A percentile compares a stretch with the other conserved stretches of the same genome.
Conservation (phyloP, 2,888 invertebrate genomes). For the Podabrus alpinus region DNA sequence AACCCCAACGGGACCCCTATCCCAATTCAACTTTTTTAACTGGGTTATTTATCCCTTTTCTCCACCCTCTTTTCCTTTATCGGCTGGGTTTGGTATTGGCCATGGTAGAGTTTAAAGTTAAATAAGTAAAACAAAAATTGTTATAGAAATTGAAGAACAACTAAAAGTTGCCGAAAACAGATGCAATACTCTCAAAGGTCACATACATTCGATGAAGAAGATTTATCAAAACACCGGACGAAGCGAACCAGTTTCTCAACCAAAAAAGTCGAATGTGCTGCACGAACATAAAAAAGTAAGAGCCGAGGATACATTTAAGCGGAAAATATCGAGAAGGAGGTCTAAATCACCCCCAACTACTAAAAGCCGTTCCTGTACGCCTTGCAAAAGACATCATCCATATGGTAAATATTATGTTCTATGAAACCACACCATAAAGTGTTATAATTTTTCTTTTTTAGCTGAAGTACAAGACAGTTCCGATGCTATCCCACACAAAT, state of each 20-base stretch:
- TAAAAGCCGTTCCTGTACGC: neutral
- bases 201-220: constrained; percentile 55
- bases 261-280: neutral
- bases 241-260: neutral
- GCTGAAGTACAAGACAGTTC: neutral
- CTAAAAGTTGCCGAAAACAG: constrained; percentile 53
- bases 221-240: constrained; percentile 42
- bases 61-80: too few relatives aligned
- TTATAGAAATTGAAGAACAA: constrained; percentile 54
- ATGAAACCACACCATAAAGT: neutral
- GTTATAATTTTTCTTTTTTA: neutral
- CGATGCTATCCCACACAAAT: neutral
- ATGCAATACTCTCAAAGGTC: constrained; percentile 53
- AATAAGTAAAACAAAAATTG: neutral
- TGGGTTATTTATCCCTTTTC: too few relatives aligned
- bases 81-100: too few relatives aligned
- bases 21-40: too few relatives aligned
- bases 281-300: neutral
- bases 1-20: too few relatives aligned
- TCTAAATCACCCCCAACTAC: neutral
- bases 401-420: neutral
- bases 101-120: too few relatives aligned
- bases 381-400: neutral
- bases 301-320: neutral
- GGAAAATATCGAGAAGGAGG: neutral